These are phyloP conservation scores for Hypolimnas misippus DNA, from an alignment of 2,888 invertebrate genomes.

Conservation along the genomic window DNA sequence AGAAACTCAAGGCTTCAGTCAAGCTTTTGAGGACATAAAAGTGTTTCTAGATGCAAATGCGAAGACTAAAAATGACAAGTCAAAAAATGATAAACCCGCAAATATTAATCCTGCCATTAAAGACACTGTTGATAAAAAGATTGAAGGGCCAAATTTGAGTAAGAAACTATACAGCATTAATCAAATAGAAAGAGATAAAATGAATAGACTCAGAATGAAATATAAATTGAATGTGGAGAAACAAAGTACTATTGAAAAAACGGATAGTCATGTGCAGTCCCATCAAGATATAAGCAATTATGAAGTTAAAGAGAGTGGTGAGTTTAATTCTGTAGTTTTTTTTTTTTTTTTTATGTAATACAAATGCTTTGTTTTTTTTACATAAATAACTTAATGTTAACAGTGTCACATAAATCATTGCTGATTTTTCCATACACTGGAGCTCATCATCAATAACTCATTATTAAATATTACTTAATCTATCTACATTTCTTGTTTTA, in stretches of 20 bases:
- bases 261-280: neutral
- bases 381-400: no score
- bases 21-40: slow-evolving; percentile 43
- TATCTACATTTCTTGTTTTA: no score
- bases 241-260: neutral
- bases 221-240: neutral
- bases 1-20: slow-evolving; percentile 16
- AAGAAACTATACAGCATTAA: neutral
- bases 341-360: no score
- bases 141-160: neutral
- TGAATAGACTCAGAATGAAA: neutral
- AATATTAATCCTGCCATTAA: neutral
- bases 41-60: slow-evolving; percentile 43
- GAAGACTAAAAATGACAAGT: slow-evolving; percentile 6
- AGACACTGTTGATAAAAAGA: neutral
- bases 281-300: neutral
- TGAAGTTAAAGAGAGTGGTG: neutral
- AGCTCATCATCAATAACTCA: no score
- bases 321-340: no score
- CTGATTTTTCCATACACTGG: no score
- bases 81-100: neutral
- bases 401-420: no score
- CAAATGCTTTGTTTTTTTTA: no score
- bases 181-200: neutral
- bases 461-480: no score